Percentiles rank a stretch among this genome's conserved stretches.
Evolutionary conservation across 2,113 vertebrate species (phyloP).

Genomic region (Podiceps cristatus): DNA sequence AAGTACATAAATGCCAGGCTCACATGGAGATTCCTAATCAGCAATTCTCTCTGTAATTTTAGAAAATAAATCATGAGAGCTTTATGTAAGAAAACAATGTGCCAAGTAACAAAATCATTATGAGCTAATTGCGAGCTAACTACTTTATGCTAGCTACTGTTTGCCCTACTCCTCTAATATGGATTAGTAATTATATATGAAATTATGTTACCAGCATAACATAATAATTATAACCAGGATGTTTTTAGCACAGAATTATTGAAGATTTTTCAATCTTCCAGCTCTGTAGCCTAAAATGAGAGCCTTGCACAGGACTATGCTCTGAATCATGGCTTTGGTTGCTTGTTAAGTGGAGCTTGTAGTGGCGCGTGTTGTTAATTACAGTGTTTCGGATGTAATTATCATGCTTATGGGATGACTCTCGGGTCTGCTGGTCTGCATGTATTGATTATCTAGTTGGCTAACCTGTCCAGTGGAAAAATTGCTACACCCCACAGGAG

Average conservation of each 20-base stretch:
- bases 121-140: constrained; percentile 43
- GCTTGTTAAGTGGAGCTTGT: not conserved
- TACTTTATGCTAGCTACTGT: constrained; percentile 34
- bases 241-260: constrained; percentile 2
- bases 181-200: not conserved
- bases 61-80: constrained; percentile 10
- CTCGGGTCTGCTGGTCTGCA: not conserved
- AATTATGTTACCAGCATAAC: constrained; percentile 14
- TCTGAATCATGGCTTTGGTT: constrained; percentile 4
- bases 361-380: not conserved
- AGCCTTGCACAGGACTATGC: not conserved
- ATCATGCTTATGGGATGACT: constrained; percentile 14
- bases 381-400: constrained; percentile 15
- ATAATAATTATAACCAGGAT: constrained; percentile 11
- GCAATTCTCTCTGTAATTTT: constrained; percentile 62
- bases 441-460: not conserved
- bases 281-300: not conserved
- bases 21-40: constrained; percentile 47
- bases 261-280: not conserved
- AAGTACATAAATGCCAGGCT: constrained; percentile 66
- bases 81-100: constrained; percentile 35
- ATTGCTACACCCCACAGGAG: not conserved
- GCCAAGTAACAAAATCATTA: constrained; percentile 47
- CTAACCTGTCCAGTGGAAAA: not conserved
- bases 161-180: not conserved